These are phyloP conservation scores for Acleris laterana DNA, from an alignment of 2,888 invertebrate genomes.

Conservation along the genomic window DNA sequence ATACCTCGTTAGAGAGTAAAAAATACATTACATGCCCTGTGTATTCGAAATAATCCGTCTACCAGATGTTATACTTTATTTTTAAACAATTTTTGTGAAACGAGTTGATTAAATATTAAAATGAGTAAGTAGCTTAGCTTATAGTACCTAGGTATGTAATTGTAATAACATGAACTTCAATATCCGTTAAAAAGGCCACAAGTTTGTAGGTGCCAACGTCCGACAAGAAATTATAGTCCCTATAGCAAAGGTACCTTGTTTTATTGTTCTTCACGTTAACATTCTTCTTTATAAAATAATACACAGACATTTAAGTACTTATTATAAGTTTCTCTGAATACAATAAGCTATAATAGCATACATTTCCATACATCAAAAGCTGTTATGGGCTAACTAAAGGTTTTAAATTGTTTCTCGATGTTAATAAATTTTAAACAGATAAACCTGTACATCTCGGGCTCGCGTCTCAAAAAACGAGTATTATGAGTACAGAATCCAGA, in stretches of 20 bases:
- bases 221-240: too few relatives aligned
- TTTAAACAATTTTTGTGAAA: too few relatives aligned
- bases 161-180: too few relatives aligned
- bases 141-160: too few relatives aligned
- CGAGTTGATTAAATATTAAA: too few relatives aligned
- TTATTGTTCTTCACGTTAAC: background rate
- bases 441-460: slow-evolving; percentile 84
- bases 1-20: too few relatives aligned
- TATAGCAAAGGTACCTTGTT: background rate
- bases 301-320: slow-evolving; percentile 29
- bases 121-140: too few relatives aligned
- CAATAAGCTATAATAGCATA: slow-evolving; percentile 68
- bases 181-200: too few relatives aligned
- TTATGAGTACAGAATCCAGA: slow-evolving; percentile 82
- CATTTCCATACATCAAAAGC: slow-evolving; percentile 77
- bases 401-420: slow-evolving; percentile 84
- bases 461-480: slow-evolving; percentile 81
- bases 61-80: too few relatives aligned
- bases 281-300: slow-evolving; percentile 9
- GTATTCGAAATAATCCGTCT: too few relatives aligned
- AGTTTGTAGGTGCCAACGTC: too few relatives aligned
- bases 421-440: slow-evolving; percentile 85
- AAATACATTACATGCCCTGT: too few relatives aligned
- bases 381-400: slow-evolving; percentile 73
- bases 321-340: slow-evolving; percentile 32